Conservation (phyloP, 2,888 invertebrate species). For the Thysanoteuthis rhombus region DNA sequence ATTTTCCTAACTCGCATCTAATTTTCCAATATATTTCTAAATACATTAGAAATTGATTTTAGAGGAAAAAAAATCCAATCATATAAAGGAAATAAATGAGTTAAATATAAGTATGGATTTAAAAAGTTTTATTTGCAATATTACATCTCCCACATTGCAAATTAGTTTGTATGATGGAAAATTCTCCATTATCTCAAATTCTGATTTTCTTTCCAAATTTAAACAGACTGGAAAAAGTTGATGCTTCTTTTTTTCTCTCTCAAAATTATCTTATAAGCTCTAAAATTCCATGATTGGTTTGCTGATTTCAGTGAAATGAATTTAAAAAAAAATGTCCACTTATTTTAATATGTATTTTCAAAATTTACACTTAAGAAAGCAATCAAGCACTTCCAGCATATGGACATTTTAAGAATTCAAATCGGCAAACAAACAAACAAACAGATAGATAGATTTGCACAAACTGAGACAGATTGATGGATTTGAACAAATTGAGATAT, state of each 20-base stretch:
- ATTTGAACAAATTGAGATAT: background rate
- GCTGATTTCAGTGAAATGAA: background rate
- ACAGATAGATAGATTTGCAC: background rate
- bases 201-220: background rate
- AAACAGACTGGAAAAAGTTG: background rate
- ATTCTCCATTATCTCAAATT: background rate
- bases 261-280: background rate
- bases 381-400: background rate
- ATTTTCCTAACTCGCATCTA: background rate
- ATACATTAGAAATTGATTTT: background rate
- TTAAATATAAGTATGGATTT: background rate
- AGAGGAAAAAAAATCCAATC: background rate
- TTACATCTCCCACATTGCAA: background rate
- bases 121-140: background rate
- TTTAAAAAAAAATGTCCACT: background rate
- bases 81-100: background rate
- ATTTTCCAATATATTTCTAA: background rate
- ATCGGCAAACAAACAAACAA: background rate
- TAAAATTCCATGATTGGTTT: background rate
- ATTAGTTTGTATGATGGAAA: background rate
- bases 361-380: background rate
- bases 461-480: background rate
- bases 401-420: background rate
- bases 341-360: background rate
- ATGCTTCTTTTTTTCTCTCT: background rate